These are phyloP conservation scores for Drosophila kuntzei DNA, from an alignment of 2,888 invertebrate genomes.

Conservation along the genomic window DNA sequence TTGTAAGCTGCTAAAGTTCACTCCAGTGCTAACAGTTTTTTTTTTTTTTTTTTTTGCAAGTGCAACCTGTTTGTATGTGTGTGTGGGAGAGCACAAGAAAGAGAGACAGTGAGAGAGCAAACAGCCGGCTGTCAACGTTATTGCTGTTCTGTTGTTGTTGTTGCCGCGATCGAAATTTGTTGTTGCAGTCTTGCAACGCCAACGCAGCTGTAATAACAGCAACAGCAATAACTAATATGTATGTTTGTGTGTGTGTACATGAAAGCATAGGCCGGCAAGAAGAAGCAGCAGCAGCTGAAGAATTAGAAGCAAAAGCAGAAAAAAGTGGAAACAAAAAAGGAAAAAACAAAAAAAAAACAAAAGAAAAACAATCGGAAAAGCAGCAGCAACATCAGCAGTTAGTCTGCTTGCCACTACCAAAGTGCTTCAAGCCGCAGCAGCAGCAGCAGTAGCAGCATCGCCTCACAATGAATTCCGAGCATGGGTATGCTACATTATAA, in stretches of 20 bases:
- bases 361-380: constrained; percentile 21
- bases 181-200: constrained; percentile 41
- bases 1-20: constrained; percentile 13
- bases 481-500: constrained; percentile 80
- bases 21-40: constrained; percentile 21
- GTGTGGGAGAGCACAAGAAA: constrained; percentile 23
- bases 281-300: constrained; percentile 14
- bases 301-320: constrained; percentile 6
- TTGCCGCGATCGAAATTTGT: constrained; percentile 20
- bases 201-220: constrained; percentile 46
- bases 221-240: constrained; percentile 32
- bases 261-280: constrained; percentile 58
- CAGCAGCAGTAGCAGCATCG: constrained; percentile 54
- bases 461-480: constrained; percentile 85
- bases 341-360: constrained; percentile 6
- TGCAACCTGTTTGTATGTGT: constrained; percentile 16
- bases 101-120: constrained; percentile 40
- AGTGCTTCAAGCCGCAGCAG: constrained; percentile 61
- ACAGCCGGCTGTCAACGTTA: constrained; percentile 65
- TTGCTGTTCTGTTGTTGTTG: constrained; percentile 35
- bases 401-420: constrained; percentile 54
- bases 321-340: constrained; percentile 11
- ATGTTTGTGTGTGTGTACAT: constrained; percentile 13
- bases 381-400: constrained; percentile 42
- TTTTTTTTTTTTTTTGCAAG: constrained; percentile 20